Base-by-base conservation (phyloP, 2,888 invertebrate species). In the Acrobasis suavella region DNA sequence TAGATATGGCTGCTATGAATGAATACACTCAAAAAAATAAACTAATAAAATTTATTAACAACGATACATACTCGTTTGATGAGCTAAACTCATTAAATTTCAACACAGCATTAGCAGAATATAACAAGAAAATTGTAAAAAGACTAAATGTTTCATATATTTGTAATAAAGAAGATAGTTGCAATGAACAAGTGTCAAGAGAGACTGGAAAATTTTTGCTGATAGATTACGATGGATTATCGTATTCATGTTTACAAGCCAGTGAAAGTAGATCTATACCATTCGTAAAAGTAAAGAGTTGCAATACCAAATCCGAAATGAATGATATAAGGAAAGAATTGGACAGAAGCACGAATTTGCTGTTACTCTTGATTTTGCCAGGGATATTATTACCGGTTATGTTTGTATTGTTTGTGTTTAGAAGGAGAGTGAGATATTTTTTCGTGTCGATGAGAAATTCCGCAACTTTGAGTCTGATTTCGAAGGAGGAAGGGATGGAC, bases 361-460 rank as follows among this genome's bases (percentile, higher is more conserved):
- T 90, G 0, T 55, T 82, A 0, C 50, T 90, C 10, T 17, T 82
- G 0, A 38, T 73, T 0, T 68, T 89, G 59, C 85, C 87, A 0
- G 67, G 69, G 0, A 0, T 82, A 0, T 0, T 86, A 7, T 2
- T 87, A 0, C 80, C 86, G 0, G 0, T 73, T 0, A 17, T 83
- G 12, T 64, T 72, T 0, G 50, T 85, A 0, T 50, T 72, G 0
- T 89, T 72, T 58, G 3, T 82, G 0, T 87, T 82, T 10, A 85
- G 92, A 60, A 94, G 94, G 67, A 93, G 94, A 65, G 91, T 94
- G 73, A 91, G 91, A 69, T 94, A 95, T 72, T 95, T 93, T 68
- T 90, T 88, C 52, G 92, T 94, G 9, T 93, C 92, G 0, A 72
- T 94, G 17, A 94, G 93, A 72, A 94, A 94, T 65, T 93, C 94